A percentile compares a stretch with the other conserved stretches of the same genome.
These are phyloP conservation scores for Delichon dasypus DNA, from an alignment of 2,797 vertebrate species.

Conservation along the genomic window DNA sequence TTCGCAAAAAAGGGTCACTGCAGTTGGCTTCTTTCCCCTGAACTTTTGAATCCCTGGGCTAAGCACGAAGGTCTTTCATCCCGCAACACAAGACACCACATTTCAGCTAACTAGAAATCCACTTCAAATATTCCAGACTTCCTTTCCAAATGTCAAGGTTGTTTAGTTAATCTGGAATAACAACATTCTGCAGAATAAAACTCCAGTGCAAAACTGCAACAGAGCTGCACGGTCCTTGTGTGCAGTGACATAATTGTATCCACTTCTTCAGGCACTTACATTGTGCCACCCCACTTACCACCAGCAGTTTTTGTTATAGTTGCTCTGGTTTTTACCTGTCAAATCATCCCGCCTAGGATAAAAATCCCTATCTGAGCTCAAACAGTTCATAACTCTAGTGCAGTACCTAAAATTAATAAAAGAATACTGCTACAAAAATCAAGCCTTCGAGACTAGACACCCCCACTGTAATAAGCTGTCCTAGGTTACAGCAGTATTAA, in stretches of 20 bases:
- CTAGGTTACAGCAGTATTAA: background rate
- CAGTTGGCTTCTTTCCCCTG: slow-evolving; percentile 5
- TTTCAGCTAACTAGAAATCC: slow-evolving; percentile 32
- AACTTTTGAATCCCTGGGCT: slow-evolving; percentile 26
- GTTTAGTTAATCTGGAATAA: slow-evolving; percentile 42
- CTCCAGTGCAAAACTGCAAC: background rate
- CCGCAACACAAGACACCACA: background rate
- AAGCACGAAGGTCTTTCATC: slow-evolving; percentile 38
- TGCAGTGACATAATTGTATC: background rate
- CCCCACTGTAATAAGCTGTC: background rate
- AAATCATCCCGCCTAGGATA: background rate
- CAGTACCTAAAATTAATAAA: background rate
- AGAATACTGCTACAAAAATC: background rate
- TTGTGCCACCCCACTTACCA: background rate
- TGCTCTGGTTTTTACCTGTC: background rate
- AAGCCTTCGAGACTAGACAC: background rate
- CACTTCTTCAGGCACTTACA: background rate
- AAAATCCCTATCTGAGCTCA: background rate
- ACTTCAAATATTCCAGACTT: slow-evolving; percentile 40
- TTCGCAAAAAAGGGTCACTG: slow-evolving; percentile 17
- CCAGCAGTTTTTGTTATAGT: background rate
- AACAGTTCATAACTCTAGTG: background rate
- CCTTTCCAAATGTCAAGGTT: slow-evolving; percentile 52
- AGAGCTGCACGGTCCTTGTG: background rate
- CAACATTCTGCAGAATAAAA: slow-evolving; percentile 26